A percentile compares a stretch with the other conserved stretches of the same genome.
These are phyloP conservation scores for Pipra filicauda DNA, from an alignment of 2,113 vertebrate species.

Conservation along the genomic window DNA sequence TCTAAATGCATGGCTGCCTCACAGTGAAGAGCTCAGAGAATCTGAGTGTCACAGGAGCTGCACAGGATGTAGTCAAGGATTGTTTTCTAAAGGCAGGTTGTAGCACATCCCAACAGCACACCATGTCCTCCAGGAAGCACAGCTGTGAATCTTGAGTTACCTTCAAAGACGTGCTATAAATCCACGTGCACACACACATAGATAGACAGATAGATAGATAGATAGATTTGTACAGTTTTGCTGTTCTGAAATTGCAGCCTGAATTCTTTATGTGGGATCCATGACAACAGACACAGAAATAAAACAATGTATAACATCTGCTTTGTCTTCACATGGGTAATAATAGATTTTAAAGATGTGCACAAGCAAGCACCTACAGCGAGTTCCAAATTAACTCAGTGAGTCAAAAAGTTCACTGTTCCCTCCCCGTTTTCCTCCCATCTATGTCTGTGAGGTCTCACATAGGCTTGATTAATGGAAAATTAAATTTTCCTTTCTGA, in stretches of 20 bases:
- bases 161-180: background rate
- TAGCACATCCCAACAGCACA: background rate
- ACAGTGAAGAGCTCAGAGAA: constrained; percentile 2
- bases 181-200: background rate
- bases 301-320: background rate
- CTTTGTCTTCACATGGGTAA: background rate
- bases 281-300: background rate
- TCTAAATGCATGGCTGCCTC: background rate
- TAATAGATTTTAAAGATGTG: background rate
- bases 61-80: background rate
- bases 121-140: background rate
- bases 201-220: background rate
- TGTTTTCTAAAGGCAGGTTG: background rate
- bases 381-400: background rate
- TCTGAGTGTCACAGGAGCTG: background rate
- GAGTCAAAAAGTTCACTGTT: background rate
- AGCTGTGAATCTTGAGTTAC: background rate
- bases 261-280: background rate
- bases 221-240: background rate
- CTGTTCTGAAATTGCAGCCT: background rate
- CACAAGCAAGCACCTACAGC: background rate
- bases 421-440: background rate
- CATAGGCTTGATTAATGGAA: background rate
- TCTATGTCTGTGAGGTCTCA: background rate
- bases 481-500: background rate